Conservation (phyloP, 2,797 vertebrate genomes). For the Ptychadena robeensis region DNA sequence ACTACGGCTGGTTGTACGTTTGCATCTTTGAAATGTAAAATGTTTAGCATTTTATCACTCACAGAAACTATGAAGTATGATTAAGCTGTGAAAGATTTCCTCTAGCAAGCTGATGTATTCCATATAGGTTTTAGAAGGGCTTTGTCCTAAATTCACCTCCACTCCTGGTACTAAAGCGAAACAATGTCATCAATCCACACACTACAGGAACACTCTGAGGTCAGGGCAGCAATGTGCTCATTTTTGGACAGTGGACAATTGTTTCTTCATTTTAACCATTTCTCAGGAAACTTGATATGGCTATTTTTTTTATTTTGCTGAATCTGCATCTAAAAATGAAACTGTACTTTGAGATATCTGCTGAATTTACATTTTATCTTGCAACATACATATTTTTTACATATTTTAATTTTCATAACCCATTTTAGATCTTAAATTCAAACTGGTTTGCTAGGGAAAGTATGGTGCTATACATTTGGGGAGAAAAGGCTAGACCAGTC, state of each 20-base stretch:
- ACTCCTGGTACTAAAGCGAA: slow-evolving; percentile 24
- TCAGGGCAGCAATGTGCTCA: slow-evolving; percentile 2
- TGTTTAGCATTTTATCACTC: slow-evolving; percentile 31
- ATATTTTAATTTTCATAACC: too few species aligned
- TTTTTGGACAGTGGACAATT: neutral
- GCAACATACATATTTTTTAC: too few species aligned
- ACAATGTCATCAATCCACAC: slow-evolving; percentile 22
- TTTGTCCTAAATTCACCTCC: slow-evolving; percentile 58
- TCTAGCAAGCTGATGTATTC: slow-evolving; percentile 55
- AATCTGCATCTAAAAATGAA: neutral
- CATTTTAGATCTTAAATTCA: too few species aligned
- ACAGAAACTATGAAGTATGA: too few species aligned
- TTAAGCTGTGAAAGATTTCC: slow-evolving; percentile 17
- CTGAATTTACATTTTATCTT: too few species aligned
- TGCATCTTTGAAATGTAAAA: slow-evolving; percentile 8
- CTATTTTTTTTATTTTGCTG: neutral
- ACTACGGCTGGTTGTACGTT: neutral
- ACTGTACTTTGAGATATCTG: neutral
- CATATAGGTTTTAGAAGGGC: slow-evolving; percentile 32
- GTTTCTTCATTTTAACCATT: neutral
- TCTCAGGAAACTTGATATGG: neutral
- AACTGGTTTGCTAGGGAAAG: too few species aligned
- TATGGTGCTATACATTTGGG: too few species aligned
- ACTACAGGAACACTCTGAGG: slow-evolving; percentile 19
- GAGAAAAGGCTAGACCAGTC: too few species aligned